Percentiles rank a stretch among this genome's conserved stretches.
Conservation (phyloP, 2,113 vertebrate species). For the Girardinichthys multiradiatus region DNA sequence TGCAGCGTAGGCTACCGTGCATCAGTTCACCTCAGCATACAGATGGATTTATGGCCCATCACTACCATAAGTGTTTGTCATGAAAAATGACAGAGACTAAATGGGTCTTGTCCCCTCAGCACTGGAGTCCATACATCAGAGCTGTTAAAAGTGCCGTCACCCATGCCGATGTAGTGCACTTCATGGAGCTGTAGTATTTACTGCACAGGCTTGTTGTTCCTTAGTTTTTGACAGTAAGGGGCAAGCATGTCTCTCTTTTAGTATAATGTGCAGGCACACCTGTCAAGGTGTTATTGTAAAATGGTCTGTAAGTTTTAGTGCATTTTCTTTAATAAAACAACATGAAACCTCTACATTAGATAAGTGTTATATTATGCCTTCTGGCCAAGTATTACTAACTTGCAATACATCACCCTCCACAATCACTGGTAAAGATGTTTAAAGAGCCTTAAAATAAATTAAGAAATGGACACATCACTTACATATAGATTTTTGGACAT, state of each 20-base stretch:
- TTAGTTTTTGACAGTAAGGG: constrained; percentile 33
- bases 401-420: not conserved
- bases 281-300: constrained; percentile 27
- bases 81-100: constrained; percentile 83
- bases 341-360: not conserved
- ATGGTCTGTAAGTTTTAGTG: constrained; percentile 10
- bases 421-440: not conserved
- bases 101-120: constrained; percentile 79
- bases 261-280: constrained; percentile 26
- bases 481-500: not conserved
- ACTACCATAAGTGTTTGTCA: constrained; percentile 78
- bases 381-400: not conserved
- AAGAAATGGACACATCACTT: no score
- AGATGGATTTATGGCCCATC: constrained; percentile 80
- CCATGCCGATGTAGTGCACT: constrained; percentile 52
- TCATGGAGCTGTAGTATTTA: constrained; percentile 68
- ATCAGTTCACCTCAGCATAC: constrained; percentile 61
- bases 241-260: constrained; percentile 24
- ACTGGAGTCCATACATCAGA: constrained; percentile 79
- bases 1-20: constrained; percentile 41
- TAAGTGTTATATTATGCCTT: no score
- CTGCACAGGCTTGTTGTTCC: constrained; percentile 52
- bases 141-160: constrained; percentile 78
- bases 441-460: no score
- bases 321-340: not conserved